Evolutionary conservation across 2,797 vertebrate genomes (phyloP), one percentile per base, ranked within the genome.

Genomic region (Darevskia mixta): DNA sequence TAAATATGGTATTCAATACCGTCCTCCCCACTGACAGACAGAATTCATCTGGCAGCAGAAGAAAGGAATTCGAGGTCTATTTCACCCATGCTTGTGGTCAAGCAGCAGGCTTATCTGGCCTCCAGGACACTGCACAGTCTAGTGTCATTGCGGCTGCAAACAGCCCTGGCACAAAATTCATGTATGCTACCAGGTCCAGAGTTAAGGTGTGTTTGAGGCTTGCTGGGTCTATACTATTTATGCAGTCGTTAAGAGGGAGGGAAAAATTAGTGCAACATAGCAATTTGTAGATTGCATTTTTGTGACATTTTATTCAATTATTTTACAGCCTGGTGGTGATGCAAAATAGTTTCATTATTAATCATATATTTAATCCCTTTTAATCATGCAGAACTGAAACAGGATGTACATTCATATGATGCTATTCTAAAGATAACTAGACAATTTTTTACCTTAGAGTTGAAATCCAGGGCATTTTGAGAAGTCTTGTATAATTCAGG

Each of bases 401-500:
- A 80, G n/a, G 11, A 80, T 80, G 75, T 66, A 29, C 27, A 4
- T 5, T 73, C 58, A 77, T 23, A 35, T 45, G 32, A 49, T 58
- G 2, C 27, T 23, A 27, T 58, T 41, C 1, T 17, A 5, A 55
- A 20, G 20, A 58, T 38, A 29, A 38, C 61, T 27, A 79, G 38
- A 90, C 43, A 27, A 35, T 84, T 66, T 29, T 79, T 41, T 96
- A 98, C 97, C 97, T 98, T 98, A 85, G 97, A 97, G 91, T 98
- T 99, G 91, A 99, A 99, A 91, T 99, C 98, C 97, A 99, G 97
- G 49, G 98, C 98, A 86, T 99, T 99, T 97, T 99, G 99, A 86
- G 99, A 99, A 0, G 98, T 98, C 97, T 99, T 99, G 96, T 99
- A 99, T 87, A 99, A 96, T 92, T 99, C 99, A 5, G 99, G 99